Conservation (phyloP, 2,797 vertebrate genomes). For the Mus caroli region DNA sequence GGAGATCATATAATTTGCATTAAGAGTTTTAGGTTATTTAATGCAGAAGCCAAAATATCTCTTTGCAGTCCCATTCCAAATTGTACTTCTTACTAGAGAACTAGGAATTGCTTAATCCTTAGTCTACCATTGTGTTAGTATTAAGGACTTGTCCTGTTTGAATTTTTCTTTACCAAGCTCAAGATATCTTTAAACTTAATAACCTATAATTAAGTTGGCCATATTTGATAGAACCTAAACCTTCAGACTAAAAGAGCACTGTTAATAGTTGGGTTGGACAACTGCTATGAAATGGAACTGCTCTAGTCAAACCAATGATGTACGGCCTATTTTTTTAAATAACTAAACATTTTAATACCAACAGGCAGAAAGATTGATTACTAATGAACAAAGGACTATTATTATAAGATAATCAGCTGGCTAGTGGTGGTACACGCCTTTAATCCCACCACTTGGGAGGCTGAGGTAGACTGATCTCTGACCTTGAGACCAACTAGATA, state of each 20-base stretch:
- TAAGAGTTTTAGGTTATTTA: not conserved
- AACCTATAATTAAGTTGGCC: not conserved
- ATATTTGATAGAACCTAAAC: not conserved
- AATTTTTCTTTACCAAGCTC: constrained; percentile 34
- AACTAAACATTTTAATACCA: constrained; percentile 50
- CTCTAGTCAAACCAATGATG: not conserved
- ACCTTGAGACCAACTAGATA: too few species aligned
- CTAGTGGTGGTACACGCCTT: too few species aligned
- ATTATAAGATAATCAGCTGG: not conserved
- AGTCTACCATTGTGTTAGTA: not conserved
- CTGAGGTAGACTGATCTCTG: too few species aligned
- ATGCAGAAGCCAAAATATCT: not conserved
- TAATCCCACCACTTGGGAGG: too few species aligned
- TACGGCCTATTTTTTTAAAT: not conserved
- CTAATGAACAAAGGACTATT: constrained; percentile 35
- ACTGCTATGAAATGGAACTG: not conserved
- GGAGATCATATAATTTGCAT: not conserved
- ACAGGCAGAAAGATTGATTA: constrained; percentile 31
- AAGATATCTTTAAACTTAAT: constrained; percentile 51
- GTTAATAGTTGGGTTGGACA: constrained; percentile 1
- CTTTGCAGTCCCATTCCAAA: not conserved
- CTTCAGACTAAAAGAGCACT: constrained; percentile 38
- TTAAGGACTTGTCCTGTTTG: constrained; percentile 21
- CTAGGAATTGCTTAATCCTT: not conserved
- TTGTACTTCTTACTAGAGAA: not conserved